Evolutionary conservation across 2,888 invertebrate genomes (phyloP), one percentile per base, ranked within the genome.

Genomic region (Rapana venosa): DNA sequence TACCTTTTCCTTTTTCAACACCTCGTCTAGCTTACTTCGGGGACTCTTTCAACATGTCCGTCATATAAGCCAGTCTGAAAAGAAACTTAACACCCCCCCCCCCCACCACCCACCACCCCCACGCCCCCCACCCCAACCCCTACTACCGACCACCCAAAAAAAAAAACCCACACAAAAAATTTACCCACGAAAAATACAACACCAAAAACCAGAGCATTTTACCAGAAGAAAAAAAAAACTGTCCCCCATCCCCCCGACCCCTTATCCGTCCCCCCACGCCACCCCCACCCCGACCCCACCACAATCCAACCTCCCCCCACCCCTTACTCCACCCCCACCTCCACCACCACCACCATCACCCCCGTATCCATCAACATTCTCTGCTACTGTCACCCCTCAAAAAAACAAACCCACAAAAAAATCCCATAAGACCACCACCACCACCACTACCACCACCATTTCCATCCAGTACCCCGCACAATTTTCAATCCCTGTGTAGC

Each of bases 11-110:
- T 32, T 77, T 77, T 83, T 83, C 83, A 83, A 47, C 83, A 83
- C 83, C 83, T 47, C 83, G 26, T 83, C 26, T 26, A 47, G 5
- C 26, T 83, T 83, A 83, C 47, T 22, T 47, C 26, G 26, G 13
- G 17, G 47, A 47, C 1, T 47, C 47, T 47, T 11, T 83, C 83
- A 83, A 20, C 47, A 47, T 83, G 47, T 83, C 83, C 83, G 83
- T 83, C 83, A 83, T 83, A 83, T 83, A 83, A 83, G 5, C 83
- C 83, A 83, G 83, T 5, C 83, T 32, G 83, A 47, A 36, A 47
- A 79, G 79, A 17, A 32, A 79, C 32, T 35, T 35, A 15, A 79
- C 32, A 79, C 79, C 35, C 32, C 11, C 20, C 79, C 17, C 35
- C 15, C 35, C 0, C 32, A 74, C 70, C 70, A 15, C 17, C 4